phyloP scores from a whole-genome alignment of 1,140 invertebrate genomes.

The Eurosta solidaginis region DNA sequence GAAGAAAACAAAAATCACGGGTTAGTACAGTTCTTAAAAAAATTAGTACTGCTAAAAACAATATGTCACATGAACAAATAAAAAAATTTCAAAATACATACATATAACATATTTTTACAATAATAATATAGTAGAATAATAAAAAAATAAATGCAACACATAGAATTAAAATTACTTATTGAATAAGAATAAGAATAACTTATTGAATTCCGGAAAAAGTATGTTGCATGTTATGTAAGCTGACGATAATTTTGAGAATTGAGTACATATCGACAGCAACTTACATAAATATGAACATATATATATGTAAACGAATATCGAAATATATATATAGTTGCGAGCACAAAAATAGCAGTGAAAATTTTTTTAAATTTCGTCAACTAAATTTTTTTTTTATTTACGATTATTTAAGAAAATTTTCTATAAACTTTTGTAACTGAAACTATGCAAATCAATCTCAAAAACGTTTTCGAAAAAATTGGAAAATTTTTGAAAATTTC shows the following conservation, averaged over 20 bases:
- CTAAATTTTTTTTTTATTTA: too few species aligned
- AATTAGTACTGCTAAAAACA: not conserved
- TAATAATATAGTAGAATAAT: not conserved
- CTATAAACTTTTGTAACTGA: too few species aligned
- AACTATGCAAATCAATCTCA: too few species aligned
- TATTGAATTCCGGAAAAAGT: not conserved
- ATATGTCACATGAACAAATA: not conserved
- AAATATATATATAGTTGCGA: too few species aligned
- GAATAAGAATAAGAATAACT: too few species aligned
- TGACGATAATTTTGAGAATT: not conserved
- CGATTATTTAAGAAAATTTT: too few species aligned
- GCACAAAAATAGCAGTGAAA: too few species aligned
- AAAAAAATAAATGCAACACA: too few species aligned
- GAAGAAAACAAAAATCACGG: not conserved
- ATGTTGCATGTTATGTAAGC: not conserved
- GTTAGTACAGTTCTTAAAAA: not conserved
- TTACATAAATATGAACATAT: not conserved
- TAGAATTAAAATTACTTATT: too few species aligned
- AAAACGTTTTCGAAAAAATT: too few species aligned
- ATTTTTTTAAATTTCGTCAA: too few species aligned
- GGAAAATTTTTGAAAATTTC: too few species aligned
- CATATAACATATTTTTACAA: not conserved
- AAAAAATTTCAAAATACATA: not conserved
- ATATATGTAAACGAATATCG: slow-evolving; percentile 3
- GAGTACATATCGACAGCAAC: slow-evolving; percentile 11